phyloP scores from a whole-genome alignment of 2,113 vertebrate species.

The Actinemys pallida region DNA sequence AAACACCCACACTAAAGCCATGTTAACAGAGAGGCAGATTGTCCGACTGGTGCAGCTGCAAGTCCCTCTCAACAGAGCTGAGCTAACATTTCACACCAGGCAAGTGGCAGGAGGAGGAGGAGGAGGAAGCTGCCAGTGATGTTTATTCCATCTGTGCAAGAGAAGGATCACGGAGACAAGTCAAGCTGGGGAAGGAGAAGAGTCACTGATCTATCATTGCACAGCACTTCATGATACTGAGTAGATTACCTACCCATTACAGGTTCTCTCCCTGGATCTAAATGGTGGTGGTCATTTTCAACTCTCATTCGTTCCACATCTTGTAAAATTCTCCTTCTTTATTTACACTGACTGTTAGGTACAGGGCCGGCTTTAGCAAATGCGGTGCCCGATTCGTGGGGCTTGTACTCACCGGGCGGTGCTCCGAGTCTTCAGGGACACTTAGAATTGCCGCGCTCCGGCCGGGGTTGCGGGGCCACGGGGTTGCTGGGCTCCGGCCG shows the following conservation, averaged over 20 bases:
- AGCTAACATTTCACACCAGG: background rate
- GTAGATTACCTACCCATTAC: background rate
- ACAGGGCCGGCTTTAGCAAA: background rate
- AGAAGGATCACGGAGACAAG: background rate
- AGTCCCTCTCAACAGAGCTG: constrained; percentile 10
- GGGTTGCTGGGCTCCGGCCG: no score
- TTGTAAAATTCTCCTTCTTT: background rate
- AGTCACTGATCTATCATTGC: background rate
- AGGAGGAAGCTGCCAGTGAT: background rate
- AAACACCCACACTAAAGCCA: background rate
- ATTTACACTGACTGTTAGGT: background rate
- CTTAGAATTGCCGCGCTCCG: no score
- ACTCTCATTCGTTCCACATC: background rate
- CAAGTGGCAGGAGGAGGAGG: constrained; percentile 13
- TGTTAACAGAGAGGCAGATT: constrained; percentile 15
- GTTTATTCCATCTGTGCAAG: background rate
- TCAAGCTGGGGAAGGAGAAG: background rate
- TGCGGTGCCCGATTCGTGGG: no score
- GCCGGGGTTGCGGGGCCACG: no score
- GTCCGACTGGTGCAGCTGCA: constrained; percentile 36
- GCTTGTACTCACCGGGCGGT: no score
- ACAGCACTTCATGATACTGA: background rate
- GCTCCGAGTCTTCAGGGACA: no score
- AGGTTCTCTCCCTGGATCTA: constrained; percentile 23
- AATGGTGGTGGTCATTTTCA: background rate